Evolutionary conservation across 2,113 vertebrate genomes (phyloP).

Genomic region (Pavo muticus): DNA sequence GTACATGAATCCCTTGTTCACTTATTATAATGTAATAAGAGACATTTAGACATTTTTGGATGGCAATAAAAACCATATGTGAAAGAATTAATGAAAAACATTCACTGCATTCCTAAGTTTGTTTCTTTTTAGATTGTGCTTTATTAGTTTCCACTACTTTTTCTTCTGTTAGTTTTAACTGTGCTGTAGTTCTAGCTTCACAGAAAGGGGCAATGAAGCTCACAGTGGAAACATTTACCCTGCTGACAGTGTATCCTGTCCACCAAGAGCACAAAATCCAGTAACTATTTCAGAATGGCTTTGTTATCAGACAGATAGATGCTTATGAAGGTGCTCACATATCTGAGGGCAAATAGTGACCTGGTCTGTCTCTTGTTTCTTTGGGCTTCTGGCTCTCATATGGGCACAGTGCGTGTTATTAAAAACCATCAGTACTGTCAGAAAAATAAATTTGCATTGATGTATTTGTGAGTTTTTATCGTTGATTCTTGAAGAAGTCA

Average conservation of each 20-base stretch:
- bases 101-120: constrained; percentile 14
- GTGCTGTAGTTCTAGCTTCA: background rate
- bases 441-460: background rate
- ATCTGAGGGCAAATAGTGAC: background rate
- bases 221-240: background rate
- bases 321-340: background rate
- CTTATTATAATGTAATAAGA: constrained; percentile 37
- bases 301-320: background rate
- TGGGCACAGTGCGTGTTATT: background rate
- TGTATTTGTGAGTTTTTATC: background rate
- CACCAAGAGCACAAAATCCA: background rate
- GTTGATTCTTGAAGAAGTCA: background rate
- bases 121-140: constrained; percentile 8
- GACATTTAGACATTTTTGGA: background rate
- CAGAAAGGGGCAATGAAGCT: background rate
- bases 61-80: constrained; percentile 51
- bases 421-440: background rate
- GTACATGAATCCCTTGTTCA: constrained; percentile 33
- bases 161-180: constrained; percentile 21
- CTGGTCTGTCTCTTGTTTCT: accelerated
- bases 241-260: background rate
- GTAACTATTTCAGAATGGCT: background rate
- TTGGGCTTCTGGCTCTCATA: background rate
- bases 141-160: constrained; percentile 39
- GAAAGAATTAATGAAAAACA: constrained; percentile 55